These are phyloP conservation scores for Butorides virescens DNA, from an alignment of 2,113 vertebrate genomes.

Conservation along the genomic window DNA sequence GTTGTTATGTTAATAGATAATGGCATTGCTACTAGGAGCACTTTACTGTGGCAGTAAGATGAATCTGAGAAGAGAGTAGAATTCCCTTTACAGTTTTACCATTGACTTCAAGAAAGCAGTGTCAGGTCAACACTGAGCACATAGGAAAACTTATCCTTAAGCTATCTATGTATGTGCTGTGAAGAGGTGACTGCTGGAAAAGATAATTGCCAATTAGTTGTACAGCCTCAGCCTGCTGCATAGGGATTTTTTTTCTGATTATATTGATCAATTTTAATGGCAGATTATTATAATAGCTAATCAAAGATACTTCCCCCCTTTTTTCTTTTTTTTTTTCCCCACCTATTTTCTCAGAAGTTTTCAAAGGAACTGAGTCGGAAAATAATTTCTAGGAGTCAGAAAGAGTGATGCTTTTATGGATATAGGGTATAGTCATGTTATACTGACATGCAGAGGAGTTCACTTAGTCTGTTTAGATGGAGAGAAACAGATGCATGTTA, in stretches of 20 bases:
- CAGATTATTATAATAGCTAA: neutral
- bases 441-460: neutral
- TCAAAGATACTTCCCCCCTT: rapidly evolving
- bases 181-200: neutral
- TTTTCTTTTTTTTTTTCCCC: neutral
- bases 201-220: neutral
- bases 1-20: neutral
- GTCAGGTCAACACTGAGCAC: neutral
- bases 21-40: neutral
- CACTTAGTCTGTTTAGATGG: neutral
- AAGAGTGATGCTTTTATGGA: neutral
- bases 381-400: neutral
- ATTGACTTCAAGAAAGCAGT: neutral
- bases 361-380: neutral
- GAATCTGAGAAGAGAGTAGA: neutral
- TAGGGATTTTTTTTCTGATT: neutral
- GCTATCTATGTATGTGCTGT: neutral
- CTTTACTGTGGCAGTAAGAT: neutral
- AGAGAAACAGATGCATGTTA: neutral
- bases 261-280: neutral
- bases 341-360: neutral
- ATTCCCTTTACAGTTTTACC: neutral
- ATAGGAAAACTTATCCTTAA: neutral
- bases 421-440: neutral
- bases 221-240: neutral